Evolutionary conservation across 2,888 invertebrate species (phyloP), one percentile per base, ranked within the genome.

Genomic region (Agrotis segetum): DNA sequence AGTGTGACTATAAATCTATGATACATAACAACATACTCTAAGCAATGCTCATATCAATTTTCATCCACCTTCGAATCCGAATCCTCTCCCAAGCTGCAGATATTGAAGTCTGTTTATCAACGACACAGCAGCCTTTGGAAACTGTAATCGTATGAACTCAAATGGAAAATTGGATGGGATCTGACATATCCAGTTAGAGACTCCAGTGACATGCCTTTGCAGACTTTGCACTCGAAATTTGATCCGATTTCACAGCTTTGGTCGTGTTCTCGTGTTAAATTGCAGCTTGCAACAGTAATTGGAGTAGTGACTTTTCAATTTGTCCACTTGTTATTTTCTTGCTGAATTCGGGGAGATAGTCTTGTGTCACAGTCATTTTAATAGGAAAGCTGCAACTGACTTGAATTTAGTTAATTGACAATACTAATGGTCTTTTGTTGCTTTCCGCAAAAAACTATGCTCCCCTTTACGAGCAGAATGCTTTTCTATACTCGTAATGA

Each of bases 121-220:
- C 49, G 55, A 77, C 67, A 61, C 53, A 67, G 55, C 77, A 67
- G 59, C 55, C 49, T 72, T 66, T 81, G 78, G 78, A 66, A 72
- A 77, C 67, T 66, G 62, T 72, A 72, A 72, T 79, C 78, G 73
- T 21, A 82, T 77, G 67, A 77, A 79, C 68, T 79, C 67, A 59
- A 72, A 72, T 77, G 72, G 79, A 79, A 79, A 82, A 79, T 79
- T 79, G 78, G 72, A 82, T 66, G 46, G 65, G 62, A 68, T 63
- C 71, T 65, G 40, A 62, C 61, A 71, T 67, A 77, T 58, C 78
- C 65, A 68, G 78, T 82, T 72, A 66, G 78, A 49, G 55, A 53
- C 62, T 62, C 59, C 44, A 44, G 34, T 82, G 78, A 66, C 82
- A 47, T 71, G 62, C 65, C 72, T 79, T 72, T 82, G 78, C 78